A percentile compares a stretch with the other conserved stretches of the same genome.
Conservation (phyloP, 2,888 invertebrate genomes). For the Zelleria hepariella region DNA sequence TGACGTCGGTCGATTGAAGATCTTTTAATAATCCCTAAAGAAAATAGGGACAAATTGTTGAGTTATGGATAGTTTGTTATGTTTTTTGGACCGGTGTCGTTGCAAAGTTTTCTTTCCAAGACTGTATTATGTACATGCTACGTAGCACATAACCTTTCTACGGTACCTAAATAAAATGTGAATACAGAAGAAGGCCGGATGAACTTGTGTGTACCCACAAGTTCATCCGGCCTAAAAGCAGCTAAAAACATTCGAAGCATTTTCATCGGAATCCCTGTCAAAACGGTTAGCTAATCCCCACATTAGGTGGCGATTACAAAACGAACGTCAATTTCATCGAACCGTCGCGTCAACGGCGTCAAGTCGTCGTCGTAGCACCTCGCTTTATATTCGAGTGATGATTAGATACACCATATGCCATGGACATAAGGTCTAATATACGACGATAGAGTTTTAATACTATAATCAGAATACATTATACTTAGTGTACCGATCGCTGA, state of each 20-base stretch:
- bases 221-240: too few species aligned
- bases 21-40: conserved; percentile 24
- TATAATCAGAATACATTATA: conserved; percentile 55
- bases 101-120: not conserved
- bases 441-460: conserved; percentile 34
- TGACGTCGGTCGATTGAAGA: conserved; percentile 31
- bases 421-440: conserved; percentile 25
- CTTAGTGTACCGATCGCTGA: conserved; percentile 64
- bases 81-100: not conserved
- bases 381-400: too few species aligned
- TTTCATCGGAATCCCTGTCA: conserved; percentile 61
- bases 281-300: conserved; percentile 68
- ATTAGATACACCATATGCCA: conserved; percentile 16
- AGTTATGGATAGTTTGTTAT: not conserved
- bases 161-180: too few species aligned
- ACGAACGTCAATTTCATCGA: conserved; percentile 31
- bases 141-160: too few species aligned
- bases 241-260: conserved; percentile 20
- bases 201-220: too few species aligned
- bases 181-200: too few species aligned
- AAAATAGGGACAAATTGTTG: conserved; percentile 12
- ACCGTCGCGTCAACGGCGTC: too few species aligned
- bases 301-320: conserved; percentile 64
- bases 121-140: not conserved
- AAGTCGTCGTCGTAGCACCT: too few species aligned